phyloP scores from a whole-genome alignment of 2,888 invertebrate genomes.

The Drosophila tripunctata region DNA sequence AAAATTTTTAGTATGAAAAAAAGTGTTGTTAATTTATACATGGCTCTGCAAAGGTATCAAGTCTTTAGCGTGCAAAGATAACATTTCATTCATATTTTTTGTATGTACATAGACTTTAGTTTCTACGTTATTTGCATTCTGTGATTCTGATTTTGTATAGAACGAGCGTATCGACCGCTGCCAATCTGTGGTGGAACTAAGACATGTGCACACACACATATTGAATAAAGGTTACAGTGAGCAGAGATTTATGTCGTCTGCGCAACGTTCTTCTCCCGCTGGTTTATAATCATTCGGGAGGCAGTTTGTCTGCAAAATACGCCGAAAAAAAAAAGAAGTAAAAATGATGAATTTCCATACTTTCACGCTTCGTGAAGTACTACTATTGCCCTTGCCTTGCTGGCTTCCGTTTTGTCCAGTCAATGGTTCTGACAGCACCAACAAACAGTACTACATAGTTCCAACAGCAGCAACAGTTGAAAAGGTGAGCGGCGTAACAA shows the following conservation, averaged over 20 bases:
- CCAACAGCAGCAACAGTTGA: constrained; percentile 66
- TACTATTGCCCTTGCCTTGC: constrained; percentile 38
- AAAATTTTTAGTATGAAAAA: too few species aligned
- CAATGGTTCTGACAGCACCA: constrained; percentile 66
- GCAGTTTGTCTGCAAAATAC: constrained; percentile 51
- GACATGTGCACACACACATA: background rate
- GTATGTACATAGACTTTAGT: too few species aligned
- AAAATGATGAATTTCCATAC: constrained; percentile 81
- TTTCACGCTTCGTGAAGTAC: constrained; percentile 69
- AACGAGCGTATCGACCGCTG: constrained; percentile 20
- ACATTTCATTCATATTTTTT: too few species aligned
- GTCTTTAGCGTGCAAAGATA: too few species aligned
- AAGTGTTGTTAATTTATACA: too few species aligned
- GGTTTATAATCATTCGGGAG: constrained; percentile 16
- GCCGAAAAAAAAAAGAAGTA: constrained; percentile 57
- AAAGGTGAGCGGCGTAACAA: constrained; percentile 53
- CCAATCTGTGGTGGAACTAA: constrained; percentile 19
- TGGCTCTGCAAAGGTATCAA: too few species aligned
- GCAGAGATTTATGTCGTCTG: constrained; percentile 71
- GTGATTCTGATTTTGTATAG: constrained; percentile 3
- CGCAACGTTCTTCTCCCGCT: constrained; percentile 27
- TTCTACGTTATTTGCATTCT: constrained; percentile 9
- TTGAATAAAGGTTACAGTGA: constrained; percentile 21
- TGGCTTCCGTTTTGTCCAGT: constrained; percentile 56
- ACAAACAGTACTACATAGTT: too few species aligned